Percentiles rank a stretch among this genome's conserved stretches.
Evolutionary conservation across 30 jellyfish, hydroid and myxozoan genomes (phyloP).

Genomic region (Cassiopea xamachana): DNA sequence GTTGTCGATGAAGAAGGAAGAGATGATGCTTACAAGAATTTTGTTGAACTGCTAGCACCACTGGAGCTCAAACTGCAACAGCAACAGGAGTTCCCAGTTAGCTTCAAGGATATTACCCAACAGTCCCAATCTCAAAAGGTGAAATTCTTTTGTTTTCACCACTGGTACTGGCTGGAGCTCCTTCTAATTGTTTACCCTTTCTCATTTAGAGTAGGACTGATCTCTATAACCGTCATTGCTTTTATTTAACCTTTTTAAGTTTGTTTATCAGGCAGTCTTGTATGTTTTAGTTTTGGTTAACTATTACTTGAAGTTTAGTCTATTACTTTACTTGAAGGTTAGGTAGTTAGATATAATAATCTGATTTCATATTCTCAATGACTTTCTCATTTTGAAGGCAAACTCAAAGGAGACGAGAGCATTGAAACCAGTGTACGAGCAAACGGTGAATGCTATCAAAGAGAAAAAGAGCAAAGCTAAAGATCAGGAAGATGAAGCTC

Average conservation of each 20-base stretch:
- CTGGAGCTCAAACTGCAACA: constrained; percentile 78
- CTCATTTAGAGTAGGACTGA: neutral
- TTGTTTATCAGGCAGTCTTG: no score
- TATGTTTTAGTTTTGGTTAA: no score
- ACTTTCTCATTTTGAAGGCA: constrained; percentile 34
- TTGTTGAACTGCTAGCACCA: constrained; percentile 71
- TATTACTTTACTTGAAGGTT: no score
- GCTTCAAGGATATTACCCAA: constrained; percentile 65
- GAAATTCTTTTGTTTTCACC: neutral
- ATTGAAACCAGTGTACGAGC: constrained; percentile 85
- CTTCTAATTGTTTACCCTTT: neutral
- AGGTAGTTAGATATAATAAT: no score
- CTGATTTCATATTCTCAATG: no score
- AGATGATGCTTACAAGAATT: constrained; percentile 68
- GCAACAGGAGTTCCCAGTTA: constrained; percentile 65
- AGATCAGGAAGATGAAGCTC: constrained; percentile 60
- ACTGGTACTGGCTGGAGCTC: neutral
- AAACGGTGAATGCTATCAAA: constrained; percentile 63
- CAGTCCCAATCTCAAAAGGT: constrained; percentile 79
- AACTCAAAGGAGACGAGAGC: constrained; percentile 54
- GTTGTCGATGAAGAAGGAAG: constrained; percentile 77
- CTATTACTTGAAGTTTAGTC: no score
- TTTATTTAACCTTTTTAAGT: no score
- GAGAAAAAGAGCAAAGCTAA: constrained; percentile 48
- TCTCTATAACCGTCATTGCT: no score